Conservation (phyloP, 2,888 invertebrate species). For the Sepiola atlantica region DNA sequence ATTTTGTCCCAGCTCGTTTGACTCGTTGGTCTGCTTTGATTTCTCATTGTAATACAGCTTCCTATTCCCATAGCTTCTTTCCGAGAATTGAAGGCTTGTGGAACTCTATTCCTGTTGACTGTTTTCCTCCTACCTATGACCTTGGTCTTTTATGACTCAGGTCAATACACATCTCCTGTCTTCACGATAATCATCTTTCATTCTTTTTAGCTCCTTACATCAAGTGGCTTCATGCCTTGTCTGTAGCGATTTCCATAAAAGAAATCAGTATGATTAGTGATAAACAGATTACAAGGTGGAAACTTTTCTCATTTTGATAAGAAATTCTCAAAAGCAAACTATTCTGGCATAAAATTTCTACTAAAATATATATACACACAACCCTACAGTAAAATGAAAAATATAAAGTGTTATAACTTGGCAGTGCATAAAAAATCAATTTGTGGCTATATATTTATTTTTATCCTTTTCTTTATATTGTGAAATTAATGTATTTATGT, state of each 20-base stretch:
- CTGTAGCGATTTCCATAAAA: not conserved
- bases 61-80: too few relatives aligned
- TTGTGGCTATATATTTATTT: not conserved
- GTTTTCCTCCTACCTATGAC: too few relatives aligned
- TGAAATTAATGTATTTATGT: not conserved
- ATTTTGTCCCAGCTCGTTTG: too few relatives aligned
- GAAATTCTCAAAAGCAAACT: not conserved
- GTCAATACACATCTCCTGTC: too few relatives aligned
- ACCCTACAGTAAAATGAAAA: not conserved
- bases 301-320: not conserved
- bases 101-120: too few relatives aligned
- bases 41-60: too few relatives aligned
- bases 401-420: not conserved
- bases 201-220: too few relatives aligned
- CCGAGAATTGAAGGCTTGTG: too few relatives aligned
- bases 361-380: not conserved
- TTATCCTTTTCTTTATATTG: not conserved
- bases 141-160: too few relatives aligned
- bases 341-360: not conserved
- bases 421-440: not conserved
- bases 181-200: too few relatives aligned
- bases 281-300: not conserved
- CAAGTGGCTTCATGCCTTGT: not conserved
- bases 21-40: too few relatives aligned
- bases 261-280: not conserved